Conservation (phyloP, 2,113 vertebrate genomes). For the zebrafish (Danio rerio) region GRCz12tu NC_133185.1:23558501-23559000, state of each 20-base stretch:
- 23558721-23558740: no score
- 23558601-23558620: no score
- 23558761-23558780: background rate
- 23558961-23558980: constrained; percentile 40
- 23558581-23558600: no score
- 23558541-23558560: no score
- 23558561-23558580: no score
- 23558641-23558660: no score
- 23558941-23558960: constrained; percentile 12
- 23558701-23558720: no score
- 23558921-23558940: constrained; percentile 23
- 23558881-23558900: constrained; percentile 21
- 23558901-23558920: constrained; percentile 22
- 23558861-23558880: background rate
- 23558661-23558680: no score
- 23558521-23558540: no score
- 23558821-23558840: constrained; percentile 2
- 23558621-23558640: no score
- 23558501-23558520: no score
- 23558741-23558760: background rate
- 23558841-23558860: constrained; percentile 3
- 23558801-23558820: background rate
- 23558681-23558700: no score
- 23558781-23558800: background rate
- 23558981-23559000: constrained; percentile 23